A percentile compares a stretch with the other conserved stretches of the same genome.
phyloP scores from a whole-genome alignment of 2,797 vertebrate species.

The Chelon auratus region DNA sequence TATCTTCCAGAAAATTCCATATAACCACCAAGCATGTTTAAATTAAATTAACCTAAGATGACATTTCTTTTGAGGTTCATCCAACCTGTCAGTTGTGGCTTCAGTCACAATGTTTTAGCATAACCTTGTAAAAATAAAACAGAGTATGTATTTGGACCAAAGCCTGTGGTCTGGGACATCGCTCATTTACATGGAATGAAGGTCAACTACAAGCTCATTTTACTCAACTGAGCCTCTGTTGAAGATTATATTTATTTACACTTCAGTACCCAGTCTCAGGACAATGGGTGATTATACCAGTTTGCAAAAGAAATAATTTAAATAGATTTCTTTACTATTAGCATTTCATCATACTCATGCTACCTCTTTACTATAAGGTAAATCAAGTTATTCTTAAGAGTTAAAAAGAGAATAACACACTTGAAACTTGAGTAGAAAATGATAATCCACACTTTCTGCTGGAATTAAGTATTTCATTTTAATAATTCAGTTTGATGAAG shows the following conservation, averaged over 20 bases:
- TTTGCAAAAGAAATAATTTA: conserved; percentile 33
- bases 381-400: no score
- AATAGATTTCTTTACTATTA: background rate
- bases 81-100: conserved; percentile 6
- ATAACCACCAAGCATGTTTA: conserved; percentile 4
- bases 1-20: conserved; percentile 21
- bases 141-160: conserved; percentile 1
- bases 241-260: conserved; percentile 54
- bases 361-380: no score
- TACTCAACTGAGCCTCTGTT: conserved; percentile 17
- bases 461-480: no score
- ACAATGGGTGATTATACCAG: conserved; percentile 10
- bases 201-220: conserved; percentile 40
- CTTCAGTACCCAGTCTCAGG: conserved; percentile 17
- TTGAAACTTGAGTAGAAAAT: no score
- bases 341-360: no score
- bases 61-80: background rate
- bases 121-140: conserved; percentile 35
- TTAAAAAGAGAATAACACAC: no score
- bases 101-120: background rate
- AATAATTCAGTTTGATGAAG: no score
- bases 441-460: no score
- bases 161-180: conserved; percentile 15
- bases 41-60: conserved; percentile 3
- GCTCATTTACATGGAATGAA: conserved; percentile 58